Base-by-base conservation (phyloP, 1,140 invertebrate species). In the Phymastichus coffea region DNA sequence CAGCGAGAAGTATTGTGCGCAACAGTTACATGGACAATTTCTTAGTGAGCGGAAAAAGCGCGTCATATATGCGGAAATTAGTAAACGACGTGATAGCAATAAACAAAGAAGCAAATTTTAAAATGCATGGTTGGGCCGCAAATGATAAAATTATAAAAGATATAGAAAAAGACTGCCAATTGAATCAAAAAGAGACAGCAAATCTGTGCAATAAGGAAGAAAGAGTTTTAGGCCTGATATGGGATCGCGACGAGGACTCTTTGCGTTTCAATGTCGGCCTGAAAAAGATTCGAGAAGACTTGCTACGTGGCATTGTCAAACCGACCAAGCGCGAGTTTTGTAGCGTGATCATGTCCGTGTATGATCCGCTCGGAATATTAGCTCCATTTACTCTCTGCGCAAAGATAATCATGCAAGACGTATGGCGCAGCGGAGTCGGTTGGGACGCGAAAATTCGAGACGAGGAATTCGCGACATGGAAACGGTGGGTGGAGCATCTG, bases 391-490 rank as follows among this genome's bases (percentile, higher is more conserved):
- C n/a, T n/a, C n/a, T n/a, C n/a, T n/a, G n/a, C n/a, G n/a, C n/a
- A n/a, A n/a, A n/a, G 26, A 9, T 46, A 23, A 19, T 26, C 43
- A 14, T 46, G 43, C 14, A 46, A 46, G 49, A 71, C 8, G 58
- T 74, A 19, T 74, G 72, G 67, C 2, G 14, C 4, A 40, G 37
- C 12, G 43, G 38, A 12, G 44, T n/a, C n/a, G n/a, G n/a, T n/a
- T n/a, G n/a, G n/a, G n/a, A n/a, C n/a, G n/a, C n/a, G n/a, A n/a
- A n/a, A n/a, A n/a, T n/a, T n/a, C n/a, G n/a, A n/a, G n/a, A n/a
- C n/a, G n/a, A n/a, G n/a, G n/a, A n/a, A n/a, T 20, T 25, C 9
- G 15, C 14, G 12, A 20, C 9, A 17, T 59, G 49, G 57, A 9
- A 20, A 23, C 1, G 19, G 14, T 61, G 59, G 63, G 12, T 63